Evolutionary conservation across 2,113 vertebrate species (phyloP), one percentile per base, ranked within the genome.

Genomic region (Helogale parvula): DNA sequence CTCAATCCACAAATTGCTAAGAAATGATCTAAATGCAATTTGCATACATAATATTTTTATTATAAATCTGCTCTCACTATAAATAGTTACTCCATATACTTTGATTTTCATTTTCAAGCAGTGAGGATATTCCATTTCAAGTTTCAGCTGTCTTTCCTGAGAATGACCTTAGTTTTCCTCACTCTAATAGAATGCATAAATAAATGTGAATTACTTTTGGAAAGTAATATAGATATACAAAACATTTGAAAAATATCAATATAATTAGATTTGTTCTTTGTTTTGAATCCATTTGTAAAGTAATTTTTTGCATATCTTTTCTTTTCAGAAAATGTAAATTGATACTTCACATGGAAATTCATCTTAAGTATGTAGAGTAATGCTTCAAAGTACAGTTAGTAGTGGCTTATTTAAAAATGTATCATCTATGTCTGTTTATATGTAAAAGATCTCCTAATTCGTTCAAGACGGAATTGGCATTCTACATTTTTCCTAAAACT

Each of bases 321-420:
- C 89, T 90, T 94, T 97, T 96, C 95, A 98, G 93, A 97, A 98
- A 96, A 98, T 88, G 83, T 88, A 98, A 98, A 98, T 95, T 92
- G 90, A 96, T 92, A 94, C 96, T 96, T 95, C 96, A 92, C 47
- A 96, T 98, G 90, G 97, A 98, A 97, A 94, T 96, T 90, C 94
- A 96, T 88, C 92, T 93, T 69, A 95, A 98, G 69, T 45, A 97
- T 68, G 16, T 69, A 77, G 81, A 94, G 1, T 69, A 94, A 79
- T 0, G 0, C 10, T 96, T 84, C 69, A 29, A 95, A 97, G 88
- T 91, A 52, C 88, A 97, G 97, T 69, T 93, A 10, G 38, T 96
- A 0, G 0, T 84, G 16, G 57, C 71, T 97, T 96, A 38, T 1
- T 84, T 88, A 90, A 29, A 81, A 97, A 65, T 92, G 23, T 69